These are phyloP conservation scores for Cepaea hortensis DNA, from an alignment of 2,888 invertebrate genomes.

Conservation along the genomic window DNA sequence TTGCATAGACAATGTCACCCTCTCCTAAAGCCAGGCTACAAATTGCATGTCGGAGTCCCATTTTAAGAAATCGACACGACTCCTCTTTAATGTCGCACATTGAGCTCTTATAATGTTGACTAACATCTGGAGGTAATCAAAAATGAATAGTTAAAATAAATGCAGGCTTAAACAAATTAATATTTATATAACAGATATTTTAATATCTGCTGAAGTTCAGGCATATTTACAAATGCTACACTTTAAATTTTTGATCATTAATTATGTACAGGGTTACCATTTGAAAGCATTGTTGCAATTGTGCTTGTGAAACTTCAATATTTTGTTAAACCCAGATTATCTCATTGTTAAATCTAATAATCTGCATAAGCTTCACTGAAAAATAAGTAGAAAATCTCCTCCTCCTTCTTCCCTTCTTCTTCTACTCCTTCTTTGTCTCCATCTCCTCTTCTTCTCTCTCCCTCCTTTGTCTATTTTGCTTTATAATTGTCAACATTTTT, in stretches of 20 bases:
- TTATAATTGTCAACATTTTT: too few relatives aligned
- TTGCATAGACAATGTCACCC: slow-evolving; percentile 62
- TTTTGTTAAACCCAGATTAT: too few relatives aligned
- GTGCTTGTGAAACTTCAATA: too few relatives aligned
- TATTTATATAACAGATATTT: background rate
- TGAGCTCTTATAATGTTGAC: slow-evolving; percentile 64
- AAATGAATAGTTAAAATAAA: background rate
- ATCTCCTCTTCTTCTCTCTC: too few relatives aligned
- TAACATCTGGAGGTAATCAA: slow-evolving; percentile 58
- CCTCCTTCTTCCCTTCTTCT: too few relatives aligned
- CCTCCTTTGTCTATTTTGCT: too few relatives aligned
- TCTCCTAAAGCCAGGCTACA: slow-evolving; percentile 66
- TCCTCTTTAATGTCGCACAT: slow-evolving; percentile 71
- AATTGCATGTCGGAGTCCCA: slow-evolving; percentile 65
- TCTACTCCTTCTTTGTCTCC: too few relatives aligned
- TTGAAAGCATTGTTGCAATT: too few relatives aligned
- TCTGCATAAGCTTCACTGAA: too few relatives aligned
- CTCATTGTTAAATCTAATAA: too few relatives aligned
- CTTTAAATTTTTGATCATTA: background rate
- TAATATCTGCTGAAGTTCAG: background rate
- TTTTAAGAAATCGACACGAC: slow-evolving; percentile 64
- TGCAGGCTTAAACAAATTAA: background rate
- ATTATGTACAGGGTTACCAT: too few relatives aligned
- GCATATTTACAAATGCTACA: background rate
- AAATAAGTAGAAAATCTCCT: too few relatives aligned